Percentiles rank a stretch among this genome's conserved stretches.
Conservation (phyloP, 2,113 vertebrate genomes). For the Aspidoscelis tigris region DNA sequence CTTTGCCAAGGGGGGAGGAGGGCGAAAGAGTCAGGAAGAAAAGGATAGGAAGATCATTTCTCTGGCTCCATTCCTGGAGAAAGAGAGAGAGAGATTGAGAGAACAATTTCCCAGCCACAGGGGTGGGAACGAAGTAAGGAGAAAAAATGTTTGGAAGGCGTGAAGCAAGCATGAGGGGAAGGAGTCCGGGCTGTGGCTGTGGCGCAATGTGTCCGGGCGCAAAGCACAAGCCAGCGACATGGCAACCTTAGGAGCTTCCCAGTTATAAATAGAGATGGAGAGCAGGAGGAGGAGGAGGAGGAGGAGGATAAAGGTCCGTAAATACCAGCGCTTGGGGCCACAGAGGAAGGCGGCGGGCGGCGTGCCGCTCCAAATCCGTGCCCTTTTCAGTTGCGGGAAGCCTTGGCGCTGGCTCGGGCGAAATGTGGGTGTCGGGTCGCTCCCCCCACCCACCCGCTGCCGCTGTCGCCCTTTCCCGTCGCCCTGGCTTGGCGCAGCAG, state of each 20-base stretch:
- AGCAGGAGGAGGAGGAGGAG: not conserved
- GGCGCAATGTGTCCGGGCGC: not conserved
- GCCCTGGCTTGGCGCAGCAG: not conserved
- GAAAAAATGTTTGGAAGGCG: not conserved
- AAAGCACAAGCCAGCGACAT: not conserved
- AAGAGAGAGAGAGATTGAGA: not conserved
- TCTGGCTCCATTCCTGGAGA: constrained; percentile 17
- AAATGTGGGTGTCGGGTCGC: not conserved
- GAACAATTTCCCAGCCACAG: not conserved
- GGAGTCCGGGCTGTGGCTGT: not conserved
- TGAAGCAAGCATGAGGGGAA: not conserved
- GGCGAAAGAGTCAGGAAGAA: no score
- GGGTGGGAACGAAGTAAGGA: not conserved
- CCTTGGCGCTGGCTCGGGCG: not conserved
- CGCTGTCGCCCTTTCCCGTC: not conserved
- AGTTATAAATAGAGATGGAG: constrained; percentile 37
- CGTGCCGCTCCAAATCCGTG: not conserved
- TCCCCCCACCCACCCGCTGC: not conserved
- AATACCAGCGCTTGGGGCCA: constrained; percentile 15
- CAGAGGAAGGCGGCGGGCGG: constrained; percentile 5
- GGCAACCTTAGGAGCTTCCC: constrained; percentile 18
- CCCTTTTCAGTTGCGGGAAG: constrained; percentile 6
- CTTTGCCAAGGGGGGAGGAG: not conserved
- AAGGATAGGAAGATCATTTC: constrained; percentile 18
- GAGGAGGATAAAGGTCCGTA: constrained; percentile 27